Evolutionary conservation across 2,797 vertebrate genomes (phyloP).

Genomic region (Erethizon dorsatum): DNA sequence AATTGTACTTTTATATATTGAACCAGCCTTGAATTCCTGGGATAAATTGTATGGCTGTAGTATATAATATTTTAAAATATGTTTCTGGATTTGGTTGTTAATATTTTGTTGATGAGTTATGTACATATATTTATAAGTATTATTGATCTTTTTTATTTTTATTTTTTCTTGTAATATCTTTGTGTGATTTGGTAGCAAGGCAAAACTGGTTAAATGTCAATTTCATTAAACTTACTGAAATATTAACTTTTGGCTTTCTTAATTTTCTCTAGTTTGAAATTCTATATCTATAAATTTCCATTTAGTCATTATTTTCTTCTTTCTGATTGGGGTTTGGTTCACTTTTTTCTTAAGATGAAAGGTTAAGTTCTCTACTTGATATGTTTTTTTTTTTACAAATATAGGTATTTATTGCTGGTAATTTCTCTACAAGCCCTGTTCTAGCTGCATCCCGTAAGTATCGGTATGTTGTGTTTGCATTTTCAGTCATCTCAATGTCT

Average conservation of each 20-base stretch:
- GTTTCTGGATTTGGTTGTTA: slow-evolving; percentile 22
- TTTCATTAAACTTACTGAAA: not conserved
- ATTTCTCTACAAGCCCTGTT: not conserved
- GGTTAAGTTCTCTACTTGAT: slow-evolving; percentile 22
- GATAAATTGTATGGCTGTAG: not conserved
- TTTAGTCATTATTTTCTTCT: not conserved
- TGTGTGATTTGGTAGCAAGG: slow-evolving; percentile 31
- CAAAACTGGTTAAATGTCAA: slow-evolving; percentile 26
- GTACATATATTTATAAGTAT: not conserved
- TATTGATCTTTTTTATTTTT: not conserved
- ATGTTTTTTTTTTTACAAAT: slow-evolving; percentile 19
- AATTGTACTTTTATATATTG: slow-evolving; percentile 14
- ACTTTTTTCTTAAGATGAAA: slow-evolving; percentile 29
- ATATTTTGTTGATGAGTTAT: slow-evolving; percentile 10
- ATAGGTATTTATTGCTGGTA: not conserved
- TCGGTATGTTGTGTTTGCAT: slow-evolving; percentile 18
- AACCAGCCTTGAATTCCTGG: not conserved
- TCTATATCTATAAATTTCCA: slow-evolving; percentile 11
- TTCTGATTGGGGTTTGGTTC: slow-evolving; percentile 28
- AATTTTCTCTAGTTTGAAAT: not conserved
- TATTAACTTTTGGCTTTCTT: slow-evolving; percentile 27
- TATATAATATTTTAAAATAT: slow-evolving; percentile 5
- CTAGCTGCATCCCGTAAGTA: not conserved
- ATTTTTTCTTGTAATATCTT: not conserved
- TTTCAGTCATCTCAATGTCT: not conserved